These are phyloP conservation scores for Rhinogobius similis DNA, from an alignment of 2,113 vertebrate species.

Conservation along the genomic window DNA sequence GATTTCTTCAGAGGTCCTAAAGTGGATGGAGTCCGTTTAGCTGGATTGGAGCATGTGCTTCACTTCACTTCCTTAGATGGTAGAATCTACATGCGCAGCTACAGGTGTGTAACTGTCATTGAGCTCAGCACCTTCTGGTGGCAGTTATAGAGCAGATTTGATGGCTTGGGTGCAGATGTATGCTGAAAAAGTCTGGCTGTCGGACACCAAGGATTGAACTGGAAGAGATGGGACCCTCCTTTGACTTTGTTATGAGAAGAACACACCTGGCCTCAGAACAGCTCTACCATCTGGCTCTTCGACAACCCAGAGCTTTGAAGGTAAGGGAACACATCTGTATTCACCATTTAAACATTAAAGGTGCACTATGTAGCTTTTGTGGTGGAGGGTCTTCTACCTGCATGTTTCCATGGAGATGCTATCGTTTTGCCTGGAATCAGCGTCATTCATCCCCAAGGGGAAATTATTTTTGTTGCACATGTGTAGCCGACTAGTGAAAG, in stretches of 20 bases:
- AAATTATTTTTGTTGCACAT: no score
- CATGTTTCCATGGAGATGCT: neutral
- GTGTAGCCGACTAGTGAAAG: no score
- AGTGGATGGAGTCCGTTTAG: conserved; percentile 86
- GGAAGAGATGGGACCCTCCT: conserved; percentile 93
- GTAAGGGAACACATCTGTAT: conserved; percentile 59
- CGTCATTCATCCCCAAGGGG: no score
- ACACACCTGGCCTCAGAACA: conserved; percentile 94
- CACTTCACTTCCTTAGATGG: conserved; percentile 92
- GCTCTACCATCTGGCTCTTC: conserved; percentile 87
- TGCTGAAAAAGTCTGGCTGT: conserved; percentile 96
- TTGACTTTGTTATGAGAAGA: conserved; percentile 88
- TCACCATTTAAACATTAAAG: neutral
- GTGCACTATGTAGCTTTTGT: neutral
- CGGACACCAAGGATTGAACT: conserved; percentile 92
- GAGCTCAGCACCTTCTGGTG: neutral
- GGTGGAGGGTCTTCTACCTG: neutral
- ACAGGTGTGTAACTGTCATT: conserved; percentile 73
- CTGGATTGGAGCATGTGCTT: conserved; percentile 89
- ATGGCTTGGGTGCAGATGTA: conserved; percentile 71
- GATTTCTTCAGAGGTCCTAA: conserved; percentile 95
- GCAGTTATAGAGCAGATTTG: neutral
- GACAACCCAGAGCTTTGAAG: conserved; percentile 88
- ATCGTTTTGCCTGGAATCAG: neutral
- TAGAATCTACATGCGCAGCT: conserved; percentile 92